A percentile compares a stretch with the other conserved stretches of the same genome.
phyloP scores from a whole-genome alignment of 1,140 invertebrate species.

The Leptinotarsa lineolata region DNA sequence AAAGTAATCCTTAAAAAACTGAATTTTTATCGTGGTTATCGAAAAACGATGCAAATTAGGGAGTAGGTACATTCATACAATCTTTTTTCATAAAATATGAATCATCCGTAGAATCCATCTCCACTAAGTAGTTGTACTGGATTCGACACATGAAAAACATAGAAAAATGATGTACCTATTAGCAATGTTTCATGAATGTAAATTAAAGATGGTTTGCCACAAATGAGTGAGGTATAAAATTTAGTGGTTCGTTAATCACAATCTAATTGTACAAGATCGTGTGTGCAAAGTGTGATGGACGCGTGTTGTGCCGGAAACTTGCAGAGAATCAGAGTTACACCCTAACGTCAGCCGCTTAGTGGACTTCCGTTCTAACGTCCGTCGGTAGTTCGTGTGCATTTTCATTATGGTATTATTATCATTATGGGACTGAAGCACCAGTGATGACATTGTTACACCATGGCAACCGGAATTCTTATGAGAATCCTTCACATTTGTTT shows the following conservation, averaged over 20 bases:
- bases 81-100: too few relatives aligned
- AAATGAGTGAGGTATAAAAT: slow-evolving; percentile 9
- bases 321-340: slow-evolving; percentile 28
- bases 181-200: too few relatives aligned
- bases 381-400: slow-evolving; percentile 12
- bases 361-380: slow-evolving; percentile 31
- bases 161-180: too few relatives aligned
- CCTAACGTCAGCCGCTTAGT: slow-evolving; percentile 37
- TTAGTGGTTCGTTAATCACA: slow-evolving; percentile 20
- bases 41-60: too few relatives aligned
- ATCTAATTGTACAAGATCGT: slow-evolving; percentile 24
- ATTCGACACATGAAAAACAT: too few relatives aligned
- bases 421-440: slow-evolving; percentile 28
- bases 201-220: not conserved
- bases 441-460: slow-evolving; percentile 28
- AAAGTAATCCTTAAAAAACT: too few relatives aligned
- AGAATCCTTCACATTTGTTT: not conserved
- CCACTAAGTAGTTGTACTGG: too few relatives aligned
- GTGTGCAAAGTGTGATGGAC: slow-evolving; percentile 24
- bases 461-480: slow-evolving; percentile 17
- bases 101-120: too few relatives aligned
- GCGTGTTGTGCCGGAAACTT: slow-evolving; percentile 32
- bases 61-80: too few relatives aligned
- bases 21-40: too few relatives aligned
- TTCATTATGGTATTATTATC: slow-evolving; percentile 33